Evolutionary conservation across 2,888 invertebrate species (phyloP).

Genomic region (Acleris emargana): DNA sequence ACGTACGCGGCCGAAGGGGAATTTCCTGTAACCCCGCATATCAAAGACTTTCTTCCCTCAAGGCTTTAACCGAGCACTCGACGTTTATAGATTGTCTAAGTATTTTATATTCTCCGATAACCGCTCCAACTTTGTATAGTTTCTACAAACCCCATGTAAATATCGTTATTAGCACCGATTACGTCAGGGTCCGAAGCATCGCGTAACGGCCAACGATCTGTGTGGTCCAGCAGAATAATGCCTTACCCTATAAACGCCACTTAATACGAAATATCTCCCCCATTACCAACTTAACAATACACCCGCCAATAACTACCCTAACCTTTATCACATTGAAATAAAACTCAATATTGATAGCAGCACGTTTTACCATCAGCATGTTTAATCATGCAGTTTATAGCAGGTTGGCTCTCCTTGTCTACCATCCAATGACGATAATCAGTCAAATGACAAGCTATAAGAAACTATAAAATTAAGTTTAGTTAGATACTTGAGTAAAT

Average conservation of each 20-base stretch:
- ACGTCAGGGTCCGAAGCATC: constrained; percentile 22
- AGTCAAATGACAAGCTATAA: constrained; percentile 53
- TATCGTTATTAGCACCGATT: constrained; percentile 35
- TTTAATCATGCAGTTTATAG: constrained; percentile 22
- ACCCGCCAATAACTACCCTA: not conserved
- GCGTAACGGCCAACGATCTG: constrained; percentile 40
- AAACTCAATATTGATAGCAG: constrained; percentile 3
- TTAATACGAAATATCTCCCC: constrained; percentile 42
- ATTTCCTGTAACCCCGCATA: too few relatives aligned
- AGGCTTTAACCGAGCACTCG: too few relatives aligned
- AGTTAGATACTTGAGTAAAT: constrained; percentile 21
- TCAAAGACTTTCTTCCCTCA: too few relatives aligned
- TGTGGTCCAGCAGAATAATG: constrained; percentile 45
- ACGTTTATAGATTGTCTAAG: too few relatives aligned
- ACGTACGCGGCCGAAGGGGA: too few relatives aligned
- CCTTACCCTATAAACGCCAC: constrained; percentile 43
- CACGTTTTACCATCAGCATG: constrained; percentile 1
- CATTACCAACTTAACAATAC: constrained; percentile 27
- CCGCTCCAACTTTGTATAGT: constrained; percentile 5
- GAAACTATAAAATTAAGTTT: constrained; percentile 48
- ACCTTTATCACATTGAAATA: constrained; percentile 1
- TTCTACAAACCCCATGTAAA: constrained; percentile 27
- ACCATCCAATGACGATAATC: constrained; percentile 50
- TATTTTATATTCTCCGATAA: not conserved
- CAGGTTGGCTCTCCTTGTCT: constrained; percentile 40